Evolutionary conservation across 2,113 vertebrate genomes (phyloP).

Genomic region (Theristicus caerulescens): DNA sequence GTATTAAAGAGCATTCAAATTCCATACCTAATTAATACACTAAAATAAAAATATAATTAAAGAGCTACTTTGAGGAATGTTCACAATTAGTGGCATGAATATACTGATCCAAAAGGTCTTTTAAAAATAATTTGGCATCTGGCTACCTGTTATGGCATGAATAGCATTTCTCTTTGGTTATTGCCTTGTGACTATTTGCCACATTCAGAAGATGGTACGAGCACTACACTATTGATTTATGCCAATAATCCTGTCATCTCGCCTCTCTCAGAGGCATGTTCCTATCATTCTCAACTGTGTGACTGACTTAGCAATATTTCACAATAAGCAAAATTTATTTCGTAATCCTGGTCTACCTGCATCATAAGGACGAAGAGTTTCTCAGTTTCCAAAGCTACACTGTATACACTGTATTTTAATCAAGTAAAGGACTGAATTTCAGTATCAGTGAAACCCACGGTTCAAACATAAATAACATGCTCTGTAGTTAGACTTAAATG

Average conservation of each 20-base stretch:
- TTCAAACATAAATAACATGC: neutral
- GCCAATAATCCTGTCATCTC: neutral
- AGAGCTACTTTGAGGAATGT: neutral
- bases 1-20: neutral
- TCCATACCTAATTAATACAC: neutral
- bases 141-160: neutral
- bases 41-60: neutral
- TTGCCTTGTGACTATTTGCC: neutral
- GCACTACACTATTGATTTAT: neutral
- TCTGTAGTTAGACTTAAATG: neutral
- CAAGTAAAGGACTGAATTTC: neutral
- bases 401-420: neutral
- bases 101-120: neutral
- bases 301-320: neutral
- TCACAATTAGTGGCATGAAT: neutral
- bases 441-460: neutral
- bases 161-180: neutral
- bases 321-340: neutral
- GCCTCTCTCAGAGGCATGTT: neutral
- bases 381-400: neutral
- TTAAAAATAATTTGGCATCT: neutral
- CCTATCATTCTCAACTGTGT: no score
- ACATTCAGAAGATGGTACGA: rapidly evolving
- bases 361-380: neutral
- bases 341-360: neutral